These are phyloP conservation scores for Acanthurus tractus DNA, from an alignment of 2,797 vertebrate genomes.

Conservation along the genomic window DNA sequence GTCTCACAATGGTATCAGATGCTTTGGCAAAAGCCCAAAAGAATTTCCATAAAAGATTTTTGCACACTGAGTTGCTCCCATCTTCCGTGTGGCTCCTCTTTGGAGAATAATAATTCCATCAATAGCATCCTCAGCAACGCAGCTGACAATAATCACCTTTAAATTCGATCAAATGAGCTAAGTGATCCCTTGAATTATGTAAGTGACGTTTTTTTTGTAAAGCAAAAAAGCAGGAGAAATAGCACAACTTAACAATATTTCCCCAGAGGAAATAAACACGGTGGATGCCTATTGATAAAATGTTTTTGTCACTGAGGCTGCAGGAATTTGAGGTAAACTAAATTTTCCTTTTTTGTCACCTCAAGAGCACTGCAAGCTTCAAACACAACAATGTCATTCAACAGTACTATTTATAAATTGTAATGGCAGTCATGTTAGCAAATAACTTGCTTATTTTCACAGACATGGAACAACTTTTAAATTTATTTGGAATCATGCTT, in stretches of 20 bases:
- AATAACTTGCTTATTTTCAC: too few relatives aligned
- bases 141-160: conserved; percentile 19
- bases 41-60: neutral
- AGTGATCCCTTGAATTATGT: conserved; percentile 5
- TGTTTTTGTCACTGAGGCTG: neutral
- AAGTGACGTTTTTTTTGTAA: neutral
- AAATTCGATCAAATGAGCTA: conserved; percentile 18
- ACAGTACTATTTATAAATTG: neutral
- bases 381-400: neutral
- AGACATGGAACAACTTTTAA: too few relatives aligned
- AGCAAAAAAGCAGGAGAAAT: neutral
- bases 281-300: neutral
- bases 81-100: conserved; percentile 1
- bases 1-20: conserved; percentile 3
- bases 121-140: conserved; percentile 23
- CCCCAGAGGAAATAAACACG: neutral
- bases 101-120: conserved; percentile 13
- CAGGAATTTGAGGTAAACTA: conserved; percentile 10
- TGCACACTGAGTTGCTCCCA: neutral
- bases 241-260: neutral
- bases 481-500: too few relatives aligned
- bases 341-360: neutral
- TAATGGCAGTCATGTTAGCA: neutral
- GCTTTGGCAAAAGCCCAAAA: conserved; percentile 1
- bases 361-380: neutral